Evolutionary conservation across 2,888 invertebrate genomes (phyloP).

Genomic region (Diaperis boleti): DNA sequence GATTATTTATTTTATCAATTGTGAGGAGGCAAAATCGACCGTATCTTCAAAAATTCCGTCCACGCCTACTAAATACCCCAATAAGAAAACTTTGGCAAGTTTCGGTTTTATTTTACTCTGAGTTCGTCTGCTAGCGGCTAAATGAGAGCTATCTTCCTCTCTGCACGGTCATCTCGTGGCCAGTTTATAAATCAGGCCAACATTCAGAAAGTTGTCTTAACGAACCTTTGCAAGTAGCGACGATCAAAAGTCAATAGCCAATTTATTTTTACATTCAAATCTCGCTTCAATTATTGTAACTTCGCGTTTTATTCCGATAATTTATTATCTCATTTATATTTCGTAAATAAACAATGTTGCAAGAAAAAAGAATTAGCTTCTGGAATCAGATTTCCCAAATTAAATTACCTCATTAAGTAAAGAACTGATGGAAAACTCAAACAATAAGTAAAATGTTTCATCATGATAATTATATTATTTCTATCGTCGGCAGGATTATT

Average conservation of each 20-base stretch:
- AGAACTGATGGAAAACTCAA: neutral
- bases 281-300: no score
- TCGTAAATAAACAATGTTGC: no score
- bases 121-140: slow-evolving; percentile 54
- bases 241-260: slow-evolving; percentile 60
- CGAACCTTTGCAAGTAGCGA: slow-evolving; percentile 55
- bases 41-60: slow-evolving; percentile 54
- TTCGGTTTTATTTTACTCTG: slow-evolving; percentile 57
- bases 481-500: neutral
- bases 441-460: slow-evolving; percentile 4
- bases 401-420: neutral
- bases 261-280: slow-evolving; percentile 51
- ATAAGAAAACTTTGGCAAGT: slow-evolving; percentile 57
- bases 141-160: slow-evolving; percentile 57
- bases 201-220: slow-evolving; percentile 62
- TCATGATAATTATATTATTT: slow-evolving; percentile 6
- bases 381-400: slow-evolving; percentile 4
- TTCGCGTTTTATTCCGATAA: no score
- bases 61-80: slow-evolving; percentile 53
- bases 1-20: slow-evolving; percentile 30
- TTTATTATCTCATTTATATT: no score
- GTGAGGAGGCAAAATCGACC: slow-evolving; percentile 22
- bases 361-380: neutral
- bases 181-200: slow-evolving; percentile 62
- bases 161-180: slow-evolving; percentile 57